Base-by-base conservation (phyloP, 2,113 vertebrate species). In the Phalacrocorax carbo region DNA sequence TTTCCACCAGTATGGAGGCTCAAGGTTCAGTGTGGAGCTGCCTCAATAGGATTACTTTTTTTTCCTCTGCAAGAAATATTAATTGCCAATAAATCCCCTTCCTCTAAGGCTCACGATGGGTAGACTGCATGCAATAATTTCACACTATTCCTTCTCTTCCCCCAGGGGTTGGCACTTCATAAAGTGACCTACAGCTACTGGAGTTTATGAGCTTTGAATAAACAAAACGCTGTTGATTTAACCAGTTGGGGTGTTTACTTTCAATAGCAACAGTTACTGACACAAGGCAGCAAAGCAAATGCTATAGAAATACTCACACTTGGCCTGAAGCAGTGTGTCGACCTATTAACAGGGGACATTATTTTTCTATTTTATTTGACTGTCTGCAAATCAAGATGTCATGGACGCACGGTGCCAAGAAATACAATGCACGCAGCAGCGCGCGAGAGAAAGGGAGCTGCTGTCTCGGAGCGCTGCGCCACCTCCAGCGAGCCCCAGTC, bases 201-300 rank as follows among this genome's bases (percentile, higher is more conserved):
- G 93, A 96, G 97, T 97, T 98, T 97, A 97, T 75, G 89, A 96
- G 97, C 95, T 96, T 89, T 97, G 97, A 97, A 96, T 96, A 97
- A 94, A 95, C 97, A 96, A 93, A 97, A 92, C 15, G 0, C 82
- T 97, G 96, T 93, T 97, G 98, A 96, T 94, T 96, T 97, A 97
- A 94, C 91, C 94, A 71, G 89, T 94, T 88, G 77, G 88, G 96
- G 82, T 96, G 96, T 97, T 98, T 96, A 95, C 94, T 97, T 97
- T 97, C 95, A 93, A 97, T 93, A 89, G 96, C 94, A 97, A 96
- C 93, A 89, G 96, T 58, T 86, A 94, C 96, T 94, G 96, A 90
- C 82, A 96, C 44, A 95, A 94, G 64, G 68, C 93, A 82, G 90
- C 92, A 94, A 80, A 65, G 76, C 75, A 17, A 94, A 58, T 57